Base-by-base conservation (phyloP, 2,888 invertebrate genomes). In the Morpho deidamia region DNA sequence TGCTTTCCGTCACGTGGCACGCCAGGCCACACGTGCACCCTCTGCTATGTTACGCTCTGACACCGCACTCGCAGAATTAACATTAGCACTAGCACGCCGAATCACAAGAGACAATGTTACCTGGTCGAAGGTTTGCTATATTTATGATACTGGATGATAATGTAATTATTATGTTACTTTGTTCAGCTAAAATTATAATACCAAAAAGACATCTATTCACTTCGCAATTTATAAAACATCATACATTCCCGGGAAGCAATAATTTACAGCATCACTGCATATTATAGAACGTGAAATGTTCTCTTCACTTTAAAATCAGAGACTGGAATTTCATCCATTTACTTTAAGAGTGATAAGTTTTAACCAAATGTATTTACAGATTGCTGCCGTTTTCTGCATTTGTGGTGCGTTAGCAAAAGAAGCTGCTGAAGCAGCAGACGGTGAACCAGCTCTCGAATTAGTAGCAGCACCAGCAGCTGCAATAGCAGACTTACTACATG, bases 371-470 rank as follows among this genome's bases (percentile, higher is more conserved):
- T 23, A 23, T 40, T 66, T 65, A 7, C 63, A 90, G 90, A 91
- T 92, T 44, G 93, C 95, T 52, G 94, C 96, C 0, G 89, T 97
- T 35, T 96, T 94, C 78, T 95, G 95, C 38, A 92, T 97, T 8
- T 95, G 96, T 49, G 96, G 96, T 0, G 96, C 95, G 0, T 87
- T 97, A 11, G 95, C 96, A 0, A 93, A 95, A 10, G 97, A 97
- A 70, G 95, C 83, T 90, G 95, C 69, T 74, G 94, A 89, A 51
- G 81, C 82, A 0, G 76, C 86, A 0, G 80, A 81, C 0, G 83
- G 63, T 85, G 95, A 85, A 92, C 96, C 62, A 91, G 93, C 83
- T 1, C 61, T 84, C 10, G 89, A 89, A 64, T 68, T 89, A 56
- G 77, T 89, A 35, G 72, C 83, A 3, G 86, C 89, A 0, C 89